Evolutionary conservation across 2,113 vertebrate species (phyloP).

Genomic region (Microtus richardsoni): DNA sequence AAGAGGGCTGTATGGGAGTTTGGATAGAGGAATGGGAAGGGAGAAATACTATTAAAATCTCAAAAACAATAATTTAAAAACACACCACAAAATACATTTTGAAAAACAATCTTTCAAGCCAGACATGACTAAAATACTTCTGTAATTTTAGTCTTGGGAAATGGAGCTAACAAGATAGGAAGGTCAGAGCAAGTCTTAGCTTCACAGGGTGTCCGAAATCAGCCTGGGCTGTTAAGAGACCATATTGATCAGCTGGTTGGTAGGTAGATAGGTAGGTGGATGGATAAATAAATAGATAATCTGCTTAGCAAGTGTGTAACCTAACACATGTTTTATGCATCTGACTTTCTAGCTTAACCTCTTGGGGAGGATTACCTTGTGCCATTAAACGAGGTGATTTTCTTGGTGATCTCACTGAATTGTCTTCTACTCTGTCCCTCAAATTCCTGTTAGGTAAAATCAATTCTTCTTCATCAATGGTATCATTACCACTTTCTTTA

Average conservation of each 20-base stretch:
- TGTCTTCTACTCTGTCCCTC: conserved; percentile 87
- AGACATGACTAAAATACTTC: background rate
- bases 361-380: conserved; percentile 86
- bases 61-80: conserved; percentile 45
- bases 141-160: background rate
- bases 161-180: background rate
- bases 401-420: conserved; percentile 86
- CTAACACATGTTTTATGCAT: conserved; percentile 40
- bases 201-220: background rate
- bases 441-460: conserved; percentile 86
- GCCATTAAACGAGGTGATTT: conserved; percentile 91
- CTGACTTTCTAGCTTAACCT: conserved; percentile 47
- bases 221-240: background rate
- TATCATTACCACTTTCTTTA: conserved; percentile 88
- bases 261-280: too few relatives aligned
- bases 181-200: background rate
- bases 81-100: background rate
- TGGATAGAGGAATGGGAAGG: background rate
- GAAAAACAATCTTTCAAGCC: background rate
- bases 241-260: background rate
- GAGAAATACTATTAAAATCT: background rate
- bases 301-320: background rate
- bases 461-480: conserved; percentile 89
- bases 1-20: background rate
- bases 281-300: too few relatives aligned